phyloP scores from a whole-genome alignment of 2,888 invertebrate species.

The Ormyrus nitidulus region DNA sequence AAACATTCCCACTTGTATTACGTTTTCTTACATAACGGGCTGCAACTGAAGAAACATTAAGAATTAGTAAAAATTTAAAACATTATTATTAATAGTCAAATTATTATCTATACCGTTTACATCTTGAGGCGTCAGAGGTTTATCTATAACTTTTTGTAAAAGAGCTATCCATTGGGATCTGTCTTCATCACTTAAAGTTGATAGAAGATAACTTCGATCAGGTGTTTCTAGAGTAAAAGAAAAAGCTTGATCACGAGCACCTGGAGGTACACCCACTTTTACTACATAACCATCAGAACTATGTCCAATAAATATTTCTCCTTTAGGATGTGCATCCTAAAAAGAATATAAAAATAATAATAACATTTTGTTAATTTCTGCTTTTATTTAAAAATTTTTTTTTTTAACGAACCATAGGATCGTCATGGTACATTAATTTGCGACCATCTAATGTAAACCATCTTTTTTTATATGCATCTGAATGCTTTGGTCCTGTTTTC shows the following conservation, averaged over 20 bases:
- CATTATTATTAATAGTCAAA: slow-evolving; percentile 13
- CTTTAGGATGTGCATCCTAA: slow-evolving; percentile 90
- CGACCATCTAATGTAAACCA: slow-evolving; percentile 94
- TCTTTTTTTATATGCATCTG: slow-evolving; percentile 88
- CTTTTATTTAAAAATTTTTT: background rate
- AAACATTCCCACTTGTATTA: slow-evolving; percentile 84
- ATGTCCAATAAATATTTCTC: slow-evolving; percentile 92
- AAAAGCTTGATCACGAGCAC: slow-evolving; percentile 86
- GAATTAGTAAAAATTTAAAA: slow-evolving; percentile 8
- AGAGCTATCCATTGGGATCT: slow-evolving; percentile 88
- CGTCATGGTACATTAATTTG: slow-evolving; percentile 95
- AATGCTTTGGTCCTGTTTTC: slow-evolving; percentile 90
- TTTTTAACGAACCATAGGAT: slow-evolving; percentile 79
- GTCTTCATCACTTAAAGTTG: slow-evolving; percentile 86
- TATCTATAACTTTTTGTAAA: slow-evolving; percentile 84
- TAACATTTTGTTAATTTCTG: background rate
- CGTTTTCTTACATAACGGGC: slow-evolving; percentile 84
- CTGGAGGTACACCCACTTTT: slow-evolving; percentile 81
- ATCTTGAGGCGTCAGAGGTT: slow-evolving; percentile 88
- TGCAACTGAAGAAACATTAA: slow-evolving; percentile 79
- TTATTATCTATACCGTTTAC: slow-evolving; percentile 79
- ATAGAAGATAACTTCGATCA: slow-evolving; percentile 85
- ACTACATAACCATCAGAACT: slow-evolving; percentile 86
- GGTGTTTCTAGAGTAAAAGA: slow-evolving; percentile 90
- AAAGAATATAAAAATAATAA: slow-evolving; percentile 51